Evolutionary conservation across 2,888 invertebrate species (phyloP).

Genomic region (Zygaena filipendulae): DNA sequence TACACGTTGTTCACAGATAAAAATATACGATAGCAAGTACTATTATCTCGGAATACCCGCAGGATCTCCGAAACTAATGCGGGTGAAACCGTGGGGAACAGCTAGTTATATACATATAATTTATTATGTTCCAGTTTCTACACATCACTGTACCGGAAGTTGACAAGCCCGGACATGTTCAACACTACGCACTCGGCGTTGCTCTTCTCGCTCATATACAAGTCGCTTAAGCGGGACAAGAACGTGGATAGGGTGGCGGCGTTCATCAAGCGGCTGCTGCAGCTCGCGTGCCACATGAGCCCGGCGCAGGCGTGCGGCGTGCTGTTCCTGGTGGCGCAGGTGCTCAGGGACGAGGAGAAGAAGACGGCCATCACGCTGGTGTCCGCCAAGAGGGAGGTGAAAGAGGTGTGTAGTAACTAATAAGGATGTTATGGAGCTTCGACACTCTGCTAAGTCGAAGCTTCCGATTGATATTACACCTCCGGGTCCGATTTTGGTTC

Average conservation of each 20-base stretch:
- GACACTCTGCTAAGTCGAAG: no score
- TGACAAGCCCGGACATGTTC: constrained; percentile 78
- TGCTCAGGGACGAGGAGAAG: constrained; percentile 41
- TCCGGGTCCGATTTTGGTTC: neutral
- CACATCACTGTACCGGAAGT: constrained; percentile 87
- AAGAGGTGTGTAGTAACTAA: constrained; percentile 39
- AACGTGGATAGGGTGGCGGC: constrained; percentile 78
- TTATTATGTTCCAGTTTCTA: constrained; percentile 77
- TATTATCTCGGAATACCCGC: no score
- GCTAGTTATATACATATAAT: no score
- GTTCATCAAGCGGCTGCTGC: constrained; percentile 77
- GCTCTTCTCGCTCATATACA: constrained; percentile 87
- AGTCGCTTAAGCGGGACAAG: constrained; percentile 83
- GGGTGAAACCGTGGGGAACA: no score
- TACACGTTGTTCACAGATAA: no score
- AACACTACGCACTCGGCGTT: constrained; percentile 79
- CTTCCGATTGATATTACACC: no score
- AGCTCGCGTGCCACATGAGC: constrained; percentile 75
- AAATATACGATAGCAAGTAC: no score
- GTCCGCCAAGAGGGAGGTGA: constrained; percentile 38
- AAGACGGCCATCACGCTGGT: constrained; percentile 37
- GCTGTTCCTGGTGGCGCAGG: constrained; percentile 81
- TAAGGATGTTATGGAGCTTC: no score
- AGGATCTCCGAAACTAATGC: no score
- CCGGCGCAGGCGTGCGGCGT: constrained; percentile 86